Percentiles rank a stretch among this genome's conserved stretches.
phyloP scores from a whole-genome alignment of 2,113 vertebrate genomes.

The Pollimyrus isidori region DNA sequence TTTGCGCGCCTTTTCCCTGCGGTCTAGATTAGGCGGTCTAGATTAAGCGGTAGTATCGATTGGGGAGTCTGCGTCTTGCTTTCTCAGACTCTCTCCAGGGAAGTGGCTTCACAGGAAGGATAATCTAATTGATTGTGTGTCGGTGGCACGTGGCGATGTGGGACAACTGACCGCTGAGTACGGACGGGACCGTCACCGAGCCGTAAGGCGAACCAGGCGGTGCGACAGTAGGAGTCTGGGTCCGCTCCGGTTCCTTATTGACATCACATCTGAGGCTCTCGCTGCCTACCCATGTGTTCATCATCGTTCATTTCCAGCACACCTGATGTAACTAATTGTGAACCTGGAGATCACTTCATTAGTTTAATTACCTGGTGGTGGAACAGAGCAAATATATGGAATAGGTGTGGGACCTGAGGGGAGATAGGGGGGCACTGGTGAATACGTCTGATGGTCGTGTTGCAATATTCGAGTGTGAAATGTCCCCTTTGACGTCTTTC shows the following conservation, averaged over 20 bases:
- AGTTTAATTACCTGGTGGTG: background rate
- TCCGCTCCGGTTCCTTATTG: background rate
- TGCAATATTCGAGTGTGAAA: background rate
- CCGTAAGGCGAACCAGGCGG: background rate
- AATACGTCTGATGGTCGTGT: background rate
- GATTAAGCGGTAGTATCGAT: background rate
- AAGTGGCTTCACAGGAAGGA: background rate
- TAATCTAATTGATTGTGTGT: background rate
- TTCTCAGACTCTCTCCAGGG: background rate
- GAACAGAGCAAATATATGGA: background rate
- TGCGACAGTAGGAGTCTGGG: background rate
- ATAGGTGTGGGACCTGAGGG: background rate
- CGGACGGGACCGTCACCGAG: background rate
- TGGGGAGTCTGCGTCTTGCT: background rate
- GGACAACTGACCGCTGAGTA: background rate
- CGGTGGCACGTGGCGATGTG: background rate
- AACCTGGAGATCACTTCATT: background rate
- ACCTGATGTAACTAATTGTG: background rate
- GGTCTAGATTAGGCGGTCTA: background rate
- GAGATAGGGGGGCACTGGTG: background rate
- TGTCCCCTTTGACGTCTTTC: background rate
- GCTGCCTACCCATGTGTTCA: background rate
- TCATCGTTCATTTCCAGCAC: background rate
- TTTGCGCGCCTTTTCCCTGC: background rate
- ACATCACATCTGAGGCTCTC: background rate